Percentiles rank a stretch among this genome's conserved stretches.
Conservation (phyloP, 2,113 vertebrate species). For the Pseudois nayaur region DNA sequence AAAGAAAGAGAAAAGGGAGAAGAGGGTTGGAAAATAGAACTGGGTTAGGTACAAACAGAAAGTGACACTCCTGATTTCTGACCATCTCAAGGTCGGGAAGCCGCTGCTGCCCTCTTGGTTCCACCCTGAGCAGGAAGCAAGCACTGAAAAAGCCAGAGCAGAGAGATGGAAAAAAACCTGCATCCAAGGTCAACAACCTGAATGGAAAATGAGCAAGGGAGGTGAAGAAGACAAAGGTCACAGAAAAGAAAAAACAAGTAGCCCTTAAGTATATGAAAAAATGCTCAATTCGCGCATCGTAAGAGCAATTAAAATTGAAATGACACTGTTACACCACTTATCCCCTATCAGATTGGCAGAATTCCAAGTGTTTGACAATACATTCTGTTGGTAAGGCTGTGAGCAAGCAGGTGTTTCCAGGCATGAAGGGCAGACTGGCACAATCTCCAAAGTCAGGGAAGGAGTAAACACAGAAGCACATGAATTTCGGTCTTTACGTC, state of each 20-base stretch:
- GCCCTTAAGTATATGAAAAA: neutral
- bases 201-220: neutral
- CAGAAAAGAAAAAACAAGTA: neutral
- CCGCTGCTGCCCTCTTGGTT: neutral
- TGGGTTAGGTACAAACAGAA: neutral
- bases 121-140: neutral
- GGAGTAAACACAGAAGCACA: neutral
- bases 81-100: neutral
- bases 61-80: neutral
- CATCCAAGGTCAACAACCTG: neutral
- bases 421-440: too few relatives aligned
- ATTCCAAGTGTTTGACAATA: neutral
- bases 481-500: neutral
- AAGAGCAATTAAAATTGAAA: neutral
- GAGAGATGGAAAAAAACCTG: neutral
- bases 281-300: neutral
- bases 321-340: neutral
- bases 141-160: neutral
- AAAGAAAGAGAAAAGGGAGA: neutral
- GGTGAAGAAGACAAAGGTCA: neutral
- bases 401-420: neutral
- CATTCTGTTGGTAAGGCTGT: neutral
- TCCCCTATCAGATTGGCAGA: neutral
- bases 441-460: neutral
- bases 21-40: neutral